These are phyloP conservation scores for Pantherophis alleghaniensis DNA, from an alignment of 2,797 vertebrate species.

Conservation along the genomic window DNA sequence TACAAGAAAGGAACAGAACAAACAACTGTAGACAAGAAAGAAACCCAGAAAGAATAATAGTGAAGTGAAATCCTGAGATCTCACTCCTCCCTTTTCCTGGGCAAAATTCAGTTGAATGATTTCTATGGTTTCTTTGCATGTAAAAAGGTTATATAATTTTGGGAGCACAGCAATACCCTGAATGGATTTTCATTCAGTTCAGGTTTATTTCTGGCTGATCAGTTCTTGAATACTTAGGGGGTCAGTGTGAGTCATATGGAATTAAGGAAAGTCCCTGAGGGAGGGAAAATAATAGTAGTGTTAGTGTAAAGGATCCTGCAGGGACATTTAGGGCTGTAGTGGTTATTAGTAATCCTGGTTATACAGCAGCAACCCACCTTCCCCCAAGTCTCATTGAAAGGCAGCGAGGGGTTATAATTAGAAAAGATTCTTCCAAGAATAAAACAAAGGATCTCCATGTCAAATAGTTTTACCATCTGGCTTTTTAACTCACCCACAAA, in stretches of 20 bases:
- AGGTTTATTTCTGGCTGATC: not conserved
- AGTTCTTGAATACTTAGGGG: not conserved
- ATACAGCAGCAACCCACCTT: not conserved
- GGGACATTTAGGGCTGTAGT: not conserved
- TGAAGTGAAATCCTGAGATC: not conserved
- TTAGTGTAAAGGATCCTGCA: not conserved
- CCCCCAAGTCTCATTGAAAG: not conserved
- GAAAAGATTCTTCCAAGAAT: not conserved
- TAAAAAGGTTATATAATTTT: not conserved
- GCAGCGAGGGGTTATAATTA: not conserved
- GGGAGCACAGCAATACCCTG: not conserved
- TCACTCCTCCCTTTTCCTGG: not conserved
- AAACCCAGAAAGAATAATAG: not conserved
- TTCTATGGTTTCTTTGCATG: not conserved
- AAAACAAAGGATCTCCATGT: not conserved
- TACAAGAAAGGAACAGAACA: not conserved
- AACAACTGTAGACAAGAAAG: not conserved
- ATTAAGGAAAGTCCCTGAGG: not conserved
- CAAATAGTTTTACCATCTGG: not conserved
- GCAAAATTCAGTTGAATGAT: not conserved
- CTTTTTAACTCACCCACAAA: not conserved
- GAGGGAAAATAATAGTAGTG: not conserved
- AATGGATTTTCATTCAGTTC: not conserved
- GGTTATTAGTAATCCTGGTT: not conserved
- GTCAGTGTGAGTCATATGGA: not conserved